These are phyloP conservation scores for Hiodon tergisus DNA, from an alignment of 2,113 vertebrate genomes.

Conservation along the genomic window DNA sequence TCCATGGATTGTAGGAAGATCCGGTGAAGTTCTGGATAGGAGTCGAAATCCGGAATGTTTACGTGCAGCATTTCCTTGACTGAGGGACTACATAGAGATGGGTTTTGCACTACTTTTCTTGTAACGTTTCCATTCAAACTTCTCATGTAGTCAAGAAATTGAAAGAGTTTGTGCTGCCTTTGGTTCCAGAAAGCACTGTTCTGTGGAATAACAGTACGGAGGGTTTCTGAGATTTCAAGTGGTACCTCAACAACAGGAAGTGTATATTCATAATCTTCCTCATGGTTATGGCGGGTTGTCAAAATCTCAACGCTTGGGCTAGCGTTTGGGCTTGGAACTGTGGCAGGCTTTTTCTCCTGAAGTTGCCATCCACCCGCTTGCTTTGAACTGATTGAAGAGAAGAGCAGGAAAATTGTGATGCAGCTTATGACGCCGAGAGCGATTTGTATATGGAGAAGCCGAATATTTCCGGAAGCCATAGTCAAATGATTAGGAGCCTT, in stretches of 20 bases:
- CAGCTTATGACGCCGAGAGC: too few relatives aligned
- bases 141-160: background rate
- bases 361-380: background rate
- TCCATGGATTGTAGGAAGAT: constrained; percentile 70
- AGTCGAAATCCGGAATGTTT: constrained; percentile 61
- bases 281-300: too few relatives aligned
- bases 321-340: background rate
- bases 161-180: constrained; percentile 37
- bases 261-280: too few relatives aligned
- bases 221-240: constrained; percentile 23
- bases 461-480: background rate
- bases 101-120: rapidly evolving
- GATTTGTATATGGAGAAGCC: background rate
- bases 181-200: constrained; percentile 59
- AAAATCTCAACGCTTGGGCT: background rate
- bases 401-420: background rate
- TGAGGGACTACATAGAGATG: constrained; percentile 37
- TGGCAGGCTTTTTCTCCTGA: background rate
- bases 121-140: background rate
- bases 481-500: background rate
- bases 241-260: too few relatives aligned
- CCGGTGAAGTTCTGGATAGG: constrained; percentile 62
- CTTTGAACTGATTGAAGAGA: background rate
- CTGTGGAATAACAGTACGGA: constrained; percentile 41
- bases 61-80: constrained; percentile 40